Evolutionary conservation across 2,888 invertebrate species (phyloP).

Genomic region (Phanerotoma sp.): DNA sequence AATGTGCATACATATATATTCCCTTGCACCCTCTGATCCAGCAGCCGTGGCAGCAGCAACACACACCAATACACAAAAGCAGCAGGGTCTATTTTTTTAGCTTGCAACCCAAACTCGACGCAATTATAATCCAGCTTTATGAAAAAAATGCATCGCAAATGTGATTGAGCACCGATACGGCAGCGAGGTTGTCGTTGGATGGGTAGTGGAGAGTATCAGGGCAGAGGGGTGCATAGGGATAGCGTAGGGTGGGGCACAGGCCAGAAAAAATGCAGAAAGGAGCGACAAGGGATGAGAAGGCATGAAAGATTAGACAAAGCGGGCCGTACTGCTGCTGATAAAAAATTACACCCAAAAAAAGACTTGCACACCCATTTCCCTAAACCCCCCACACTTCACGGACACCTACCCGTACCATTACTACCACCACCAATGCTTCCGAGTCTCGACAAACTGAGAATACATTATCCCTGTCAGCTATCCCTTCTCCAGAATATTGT

Average conservation of each 20-base stretch:
- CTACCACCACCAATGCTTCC: no score
- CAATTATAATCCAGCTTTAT: conserved; percentile 58
- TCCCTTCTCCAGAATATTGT: no score
- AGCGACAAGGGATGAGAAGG: conserved; percentile 33
- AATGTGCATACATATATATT: conserved; percentile 19
- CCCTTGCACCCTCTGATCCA: conserved; percentile 31
- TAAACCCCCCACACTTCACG: not conserved
- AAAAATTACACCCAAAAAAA: conserved; percentile 52
- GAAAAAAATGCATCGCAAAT: conserved; percentile 56
- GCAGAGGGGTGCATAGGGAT: conserved; percentile 32
- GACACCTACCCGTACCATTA: conserved; percentile 23
- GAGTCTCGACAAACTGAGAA: conserved; percentile 45
- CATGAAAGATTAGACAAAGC: conserved; percentile 50
- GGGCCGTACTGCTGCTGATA: conserved; percentile 48
- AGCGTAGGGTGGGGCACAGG: conserved; percentile 21
- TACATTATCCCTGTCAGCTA: conserved; percentile 49
- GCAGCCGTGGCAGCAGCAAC: conserved; percentile 20
- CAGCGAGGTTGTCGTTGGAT: conserved; percentile 45
- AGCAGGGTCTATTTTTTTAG: conserved; percentile 29
- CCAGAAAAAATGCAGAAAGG: conserved; percentile 25
- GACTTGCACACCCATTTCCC: not conserved
- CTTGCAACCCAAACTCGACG: conserved; percentile 47
- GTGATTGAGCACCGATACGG: conserved; percentile 57
- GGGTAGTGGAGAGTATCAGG: conserved; percentile 31
- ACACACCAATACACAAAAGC: conserved; percentile 22